Conservation (phyloP, 2,888 invertebrate species). For the Lithosia quadra region DNA sequence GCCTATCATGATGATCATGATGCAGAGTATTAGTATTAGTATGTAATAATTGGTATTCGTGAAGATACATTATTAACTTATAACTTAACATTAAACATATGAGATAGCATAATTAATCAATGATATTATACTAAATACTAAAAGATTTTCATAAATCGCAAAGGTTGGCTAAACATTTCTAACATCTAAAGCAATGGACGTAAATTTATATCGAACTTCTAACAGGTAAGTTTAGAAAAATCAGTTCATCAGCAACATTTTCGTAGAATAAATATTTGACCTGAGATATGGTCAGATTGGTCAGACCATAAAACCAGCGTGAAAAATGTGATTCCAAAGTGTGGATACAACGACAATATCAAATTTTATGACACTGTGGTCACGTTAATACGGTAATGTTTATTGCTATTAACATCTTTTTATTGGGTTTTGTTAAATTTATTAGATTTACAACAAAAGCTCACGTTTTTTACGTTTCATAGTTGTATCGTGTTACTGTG, state of each 20-base stretch:
- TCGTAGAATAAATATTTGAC: constrained; percentile 50
- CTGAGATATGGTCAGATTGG: constrained; percentile 41
- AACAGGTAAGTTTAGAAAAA: constrained; percentile 40
- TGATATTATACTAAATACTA: too few relatives aligned
- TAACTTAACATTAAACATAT: too few relatives aligned
- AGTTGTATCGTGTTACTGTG: constrained; percentile 29
- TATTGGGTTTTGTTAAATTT: constrained; percentile 58
- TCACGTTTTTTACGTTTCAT: constrained; percentile 38
- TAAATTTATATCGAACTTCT: constrained; percentile 14
- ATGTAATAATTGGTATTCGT: too few relatives aligned
- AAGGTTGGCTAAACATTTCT: too few relatives aligned
- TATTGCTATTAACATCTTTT: constrained; percentile 61
- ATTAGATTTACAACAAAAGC: constrained; percentile 49
- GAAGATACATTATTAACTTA: too few relatives aligned
- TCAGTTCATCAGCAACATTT: constrained; percentile 42
- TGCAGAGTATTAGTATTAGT: too few relatives aligned
- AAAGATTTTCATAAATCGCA: too few relatives aligned
- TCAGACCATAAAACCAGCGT: constrained; percentile 46
- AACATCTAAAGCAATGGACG: too few relatives aligned
- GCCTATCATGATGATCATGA: too few relatives aligned
- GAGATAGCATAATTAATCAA: too few relatives aligned
- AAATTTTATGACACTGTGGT: constrained; percentile 71
- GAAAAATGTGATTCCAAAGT: constrained; percentile 46
- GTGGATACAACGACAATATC: constrained; percentile 60
- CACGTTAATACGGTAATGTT: constrained; percentile 64